Percentiles rank a stretch among this genome's conserved stretches.
Conservation (phyloP, 2,797 vertebrate genomes). For the Leuciscus waleckii region DNA sequence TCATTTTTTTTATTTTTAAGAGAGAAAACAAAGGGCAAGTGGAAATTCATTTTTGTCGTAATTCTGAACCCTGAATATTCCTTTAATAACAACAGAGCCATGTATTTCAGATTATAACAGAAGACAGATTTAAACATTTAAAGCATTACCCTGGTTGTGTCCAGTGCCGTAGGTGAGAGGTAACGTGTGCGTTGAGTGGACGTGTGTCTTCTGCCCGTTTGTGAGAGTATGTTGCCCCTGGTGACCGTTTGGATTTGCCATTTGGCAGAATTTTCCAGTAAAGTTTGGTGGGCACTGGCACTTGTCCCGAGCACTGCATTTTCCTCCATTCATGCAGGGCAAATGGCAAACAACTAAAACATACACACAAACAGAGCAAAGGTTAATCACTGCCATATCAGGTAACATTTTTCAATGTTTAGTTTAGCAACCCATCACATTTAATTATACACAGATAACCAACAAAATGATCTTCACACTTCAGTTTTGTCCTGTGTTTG, state of each 20-base stretch:
- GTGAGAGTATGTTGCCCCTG: slow-evolving; percentile 74
- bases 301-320: slow-evolving; percentile 93
- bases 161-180: slow-evolving; percentile 91
- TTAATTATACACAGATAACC: slow-evolving; percentile 25
- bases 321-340: slow-evolving; percentile 96
- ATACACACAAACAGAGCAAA: slow-evolving; percentile 48
- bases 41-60: background rate
- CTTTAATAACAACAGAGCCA: background rate
- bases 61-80: background rate
- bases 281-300: slow-evolving; percentile 96
- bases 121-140: background rate
- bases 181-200: slow-evolving; percentile 94
- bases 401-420: background rate
- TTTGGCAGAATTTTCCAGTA: slow-evolving; percentile 96
- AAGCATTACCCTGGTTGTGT: slow-evolving; percentile 87
- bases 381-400: background rate
- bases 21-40: background rate
- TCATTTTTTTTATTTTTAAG: too few species aligned
- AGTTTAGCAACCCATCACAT: background rate
- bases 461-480: slow-evolving; percentile 23
- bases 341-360: slow-evolving; percentile 94
- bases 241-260: slow-evolving; percentile 81
- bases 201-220: slow-evolving; percentile 80
- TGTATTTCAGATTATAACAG: background rate
- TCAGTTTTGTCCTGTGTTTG: background rate